Conservation (phyloP, 2,113 vertebrate genomes). For the Dascyllus trimaculatus region DNA sequence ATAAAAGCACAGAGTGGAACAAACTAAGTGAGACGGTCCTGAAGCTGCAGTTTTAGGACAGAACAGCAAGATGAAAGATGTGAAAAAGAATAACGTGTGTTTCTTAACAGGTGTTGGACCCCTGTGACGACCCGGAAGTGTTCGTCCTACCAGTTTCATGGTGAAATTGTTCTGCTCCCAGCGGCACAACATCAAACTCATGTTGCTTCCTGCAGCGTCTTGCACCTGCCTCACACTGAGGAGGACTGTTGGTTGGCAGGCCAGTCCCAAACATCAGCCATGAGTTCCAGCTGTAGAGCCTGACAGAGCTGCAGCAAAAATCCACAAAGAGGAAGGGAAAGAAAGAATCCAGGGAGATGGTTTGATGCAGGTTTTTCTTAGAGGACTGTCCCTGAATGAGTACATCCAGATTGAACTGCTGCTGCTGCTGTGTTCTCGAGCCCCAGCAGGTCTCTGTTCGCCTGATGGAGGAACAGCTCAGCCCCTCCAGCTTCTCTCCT, state of each 20-base stretch:
- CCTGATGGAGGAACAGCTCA: constrained; percentile 23
- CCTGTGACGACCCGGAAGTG: constrained; percentile 25
- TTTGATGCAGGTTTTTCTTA: constrained; percentile 20
- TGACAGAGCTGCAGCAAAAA: constrained; percentile 7
- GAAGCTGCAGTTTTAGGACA: constrained; percentile 28
- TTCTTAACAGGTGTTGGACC: constrained; percentile 28
- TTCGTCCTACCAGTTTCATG: constrained; percentile 94
- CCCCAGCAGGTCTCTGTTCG: constrained; percentile 62
- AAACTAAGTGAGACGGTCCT: not conserved
- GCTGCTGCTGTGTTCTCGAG: constrained; percentile 61
- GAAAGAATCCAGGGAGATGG: constrained; percentile 15
- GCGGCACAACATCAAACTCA: constrained; percentile 92
- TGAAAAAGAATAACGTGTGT: not conserved
- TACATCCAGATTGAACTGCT: too few species aligned
- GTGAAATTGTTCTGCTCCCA: constrained; percentile 92
- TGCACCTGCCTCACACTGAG: constrained; percentile 81
- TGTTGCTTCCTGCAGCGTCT: constrained; percentile 69
- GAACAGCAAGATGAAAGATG: not conserved
- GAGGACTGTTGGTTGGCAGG: constrained; percentile 8
- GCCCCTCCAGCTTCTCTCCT: constrained; percentile 65
- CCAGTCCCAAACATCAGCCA: constrained; percentile 48
- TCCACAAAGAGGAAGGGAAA: not conserved
- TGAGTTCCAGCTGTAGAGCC: constrained; percentile 17
- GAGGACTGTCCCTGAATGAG: constrained; percentile 15
- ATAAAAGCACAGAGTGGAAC: constrained; percentile 26